Evolutionary conservation across 2,888 invertebrate species (phyloP), one percentile per base, ranked within the genome.

Genomic region (Hecatera dysodea): DNA sequence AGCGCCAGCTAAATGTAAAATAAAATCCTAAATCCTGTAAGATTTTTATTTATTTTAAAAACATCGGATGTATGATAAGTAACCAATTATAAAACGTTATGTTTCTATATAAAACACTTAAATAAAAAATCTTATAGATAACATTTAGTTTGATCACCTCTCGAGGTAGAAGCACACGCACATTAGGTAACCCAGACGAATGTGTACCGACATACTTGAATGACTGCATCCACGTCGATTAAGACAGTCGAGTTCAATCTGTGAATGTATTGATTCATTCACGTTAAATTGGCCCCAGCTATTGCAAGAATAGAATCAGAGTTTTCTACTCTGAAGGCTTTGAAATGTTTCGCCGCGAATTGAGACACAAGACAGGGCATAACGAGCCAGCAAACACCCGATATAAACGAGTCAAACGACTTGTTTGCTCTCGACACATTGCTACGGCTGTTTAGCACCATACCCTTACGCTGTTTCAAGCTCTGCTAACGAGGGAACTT

Each of bases 311-410:
- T 86, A 85, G 84, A 82, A 80, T 77, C 71, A 72, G 74, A 80
- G 71, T 80, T 79, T 65, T 80, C 75, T 80, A 73, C 75, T 76
- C 53, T 56, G 73, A 67, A 72, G 63, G 65, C 66, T 85, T 81
- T 75, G 78, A 83, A 86, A 82, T 82, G 85, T 83, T 75, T 82
- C 80, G 80, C 81, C 68, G 56, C 81, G 83, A 84, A 78, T 86
- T 81, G 79, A 86, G 85, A 82, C 82, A 81, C 85, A 81, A 84
- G 83, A 68, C 78, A 72, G 75, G 72, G 63, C 72, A 81, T 89
- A 89, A 90, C 89, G 90, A 92, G 88, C 80, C 72, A 65, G 89
- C 88, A 92, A 91, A 91, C 89, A 91, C 77, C 81, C 84, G 86
- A 87, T 86, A 88, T 87, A 89, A 89, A 87, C 86, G 86, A 84